Percentiles rank a stretch among this genome's conserved stretches.
Evolutionary conservation across 2,888 invertebrate species (phyloP).

Genomic region (Ditylenchus weischeri): DNA sequence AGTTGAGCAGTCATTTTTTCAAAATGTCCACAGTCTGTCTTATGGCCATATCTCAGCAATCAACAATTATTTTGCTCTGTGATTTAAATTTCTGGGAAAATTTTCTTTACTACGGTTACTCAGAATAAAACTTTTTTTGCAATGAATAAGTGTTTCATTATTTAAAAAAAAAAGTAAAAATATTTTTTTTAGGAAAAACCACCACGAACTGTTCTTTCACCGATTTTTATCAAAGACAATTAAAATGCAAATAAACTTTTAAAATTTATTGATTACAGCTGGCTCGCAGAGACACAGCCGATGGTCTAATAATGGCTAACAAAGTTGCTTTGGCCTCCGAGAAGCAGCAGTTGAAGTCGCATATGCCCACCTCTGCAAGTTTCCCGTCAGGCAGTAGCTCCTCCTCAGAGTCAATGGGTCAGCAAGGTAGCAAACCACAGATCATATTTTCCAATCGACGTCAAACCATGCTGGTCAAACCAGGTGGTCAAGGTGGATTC

Average conservation of each 20-base stretch:
- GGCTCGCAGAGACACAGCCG: conserved; percentile 1
- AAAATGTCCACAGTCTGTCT: too few species aligned
- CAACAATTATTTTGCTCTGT: too few species aligned
- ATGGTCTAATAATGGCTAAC: conserved; percentile 15
- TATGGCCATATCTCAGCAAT: too few species aligned
- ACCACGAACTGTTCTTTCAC: too few species aligned
- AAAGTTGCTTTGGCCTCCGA: conserved; percentile 12
- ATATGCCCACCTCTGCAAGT: conserved; percentile 9
- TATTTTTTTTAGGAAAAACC: too few species aligned
- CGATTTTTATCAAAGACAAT: too few species aligned
- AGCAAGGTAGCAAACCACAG: neutral
- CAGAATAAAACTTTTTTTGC: too few species aligned
- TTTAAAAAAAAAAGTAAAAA: too few species aligned
- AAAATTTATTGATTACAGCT: conserved; percentile 1
- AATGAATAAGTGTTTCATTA: too few species aligned
- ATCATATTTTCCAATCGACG: neutral
- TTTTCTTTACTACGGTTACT: too few species aligned
- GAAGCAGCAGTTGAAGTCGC: neutral
- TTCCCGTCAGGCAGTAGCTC: conserved; percentile 4
- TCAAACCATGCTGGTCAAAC: neutral
- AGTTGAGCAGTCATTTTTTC: too few species aligned
- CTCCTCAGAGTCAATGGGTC: neutral
- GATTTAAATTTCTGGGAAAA: too few species aligned
- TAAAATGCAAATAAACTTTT: neutral
- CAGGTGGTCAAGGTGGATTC: neutral